These are phyloP conservation scores for Polymixis lichenea DNA, from an alignment of 2,888 invertebrate species.

Conservation along the genomic window DNA sequence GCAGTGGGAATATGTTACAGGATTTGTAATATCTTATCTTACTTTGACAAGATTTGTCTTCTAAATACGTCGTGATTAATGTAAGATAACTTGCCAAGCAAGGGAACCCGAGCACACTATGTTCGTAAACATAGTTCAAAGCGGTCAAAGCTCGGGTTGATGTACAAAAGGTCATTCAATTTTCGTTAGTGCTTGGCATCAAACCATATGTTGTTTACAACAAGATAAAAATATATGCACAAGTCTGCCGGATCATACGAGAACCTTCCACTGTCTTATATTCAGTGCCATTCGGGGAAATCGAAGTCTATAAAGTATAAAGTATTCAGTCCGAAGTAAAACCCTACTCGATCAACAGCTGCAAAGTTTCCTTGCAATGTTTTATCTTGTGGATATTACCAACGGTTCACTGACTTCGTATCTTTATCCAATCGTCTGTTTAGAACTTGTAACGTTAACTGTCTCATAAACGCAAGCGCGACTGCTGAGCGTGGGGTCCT, in stretches of 20 bases:
- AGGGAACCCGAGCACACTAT: neutral
- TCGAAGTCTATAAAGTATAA: constrained; percentile 33
- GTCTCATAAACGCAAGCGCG: too few relatives aligned
- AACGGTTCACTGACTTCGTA: constrained; percentile 36
- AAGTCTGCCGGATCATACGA: neutral
- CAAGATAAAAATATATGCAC: constrained; percentile 2
- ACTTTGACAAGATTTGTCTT: neutral
- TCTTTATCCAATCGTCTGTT: neutral
- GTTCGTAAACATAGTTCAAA: neutral
- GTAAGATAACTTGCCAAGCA: neutral
- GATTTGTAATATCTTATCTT: neutral
- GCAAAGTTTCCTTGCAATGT: constrained; percentile 33
- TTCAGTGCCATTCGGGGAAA: constrained; percentile 28
- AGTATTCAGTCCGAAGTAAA: constrained; percentile 15
- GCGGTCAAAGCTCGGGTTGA: constrained; percentile 21
- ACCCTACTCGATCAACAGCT: constrained; percentile 46
- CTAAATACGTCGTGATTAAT: neutral
- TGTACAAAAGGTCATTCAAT: constrained; percentile 33
- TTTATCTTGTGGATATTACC: constrained; percentile 31
- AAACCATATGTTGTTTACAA: constrained; percentile 33
- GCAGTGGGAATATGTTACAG: neutral
- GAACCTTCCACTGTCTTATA: constrained; percentile 27
- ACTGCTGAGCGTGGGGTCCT: too few relatives aligned
- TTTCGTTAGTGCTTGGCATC: constrained; percentile 30
- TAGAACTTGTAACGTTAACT: too few relatives aligned